phyloP scores from a whole-genome alignment of 30 jellyfish, hydroid and myxozoan genomes.

The Pseudorhiza aurosa region DNA sequence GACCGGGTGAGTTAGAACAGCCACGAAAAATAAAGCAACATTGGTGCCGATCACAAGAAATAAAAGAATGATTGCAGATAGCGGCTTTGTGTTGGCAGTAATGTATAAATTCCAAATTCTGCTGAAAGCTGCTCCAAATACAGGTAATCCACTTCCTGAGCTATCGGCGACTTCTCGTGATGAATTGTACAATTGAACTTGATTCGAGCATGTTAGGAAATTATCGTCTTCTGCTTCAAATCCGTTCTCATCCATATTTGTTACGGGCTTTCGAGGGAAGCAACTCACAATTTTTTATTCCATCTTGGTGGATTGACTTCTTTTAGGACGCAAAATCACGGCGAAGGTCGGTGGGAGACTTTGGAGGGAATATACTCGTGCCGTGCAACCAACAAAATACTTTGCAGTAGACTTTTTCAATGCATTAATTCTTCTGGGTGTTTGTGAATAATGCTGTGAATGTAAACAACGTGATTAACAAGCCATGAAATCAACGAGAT shows the following conservation, averaged over 20 bases:
- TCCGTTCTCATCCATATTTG: background rate
- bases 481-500: no score
- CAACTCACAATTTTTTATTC: no score
- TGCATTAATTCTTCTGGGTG: no score
- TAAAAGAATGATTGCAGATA: slow-evolving; percentile 43
- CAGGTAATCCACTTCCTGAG: background rate
- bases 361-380: no score
- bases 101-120: slow-evolving; percentile 45
- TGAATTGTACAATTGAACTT: background rate
- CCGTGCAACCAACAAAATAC: no score
- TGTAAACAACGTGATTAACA: no score
- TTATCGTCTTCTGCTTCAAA: background rate
- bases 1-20: slow-evolving; percentile 69
- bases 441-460: no score
- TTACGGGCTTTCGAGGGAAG: no score
- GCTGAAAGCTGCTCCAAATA: background rate
- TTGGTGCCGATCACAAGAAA: slow-evolving; percentile 48
- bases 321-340: no score
- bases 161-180: background rate
- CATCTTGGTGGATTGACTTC: no score
- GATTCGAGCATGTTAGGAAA: background rate
- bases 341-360: no score
- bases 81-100: slow-evolving; percentile 43
- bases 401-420: no score
- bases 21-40: slow-evolving; percentile 55